These are phyloP conservation scores for Apoda limacodes DNA, from an alignment of 2,888 invertebrate genomes.

Conservation along the genomic window DNA sequence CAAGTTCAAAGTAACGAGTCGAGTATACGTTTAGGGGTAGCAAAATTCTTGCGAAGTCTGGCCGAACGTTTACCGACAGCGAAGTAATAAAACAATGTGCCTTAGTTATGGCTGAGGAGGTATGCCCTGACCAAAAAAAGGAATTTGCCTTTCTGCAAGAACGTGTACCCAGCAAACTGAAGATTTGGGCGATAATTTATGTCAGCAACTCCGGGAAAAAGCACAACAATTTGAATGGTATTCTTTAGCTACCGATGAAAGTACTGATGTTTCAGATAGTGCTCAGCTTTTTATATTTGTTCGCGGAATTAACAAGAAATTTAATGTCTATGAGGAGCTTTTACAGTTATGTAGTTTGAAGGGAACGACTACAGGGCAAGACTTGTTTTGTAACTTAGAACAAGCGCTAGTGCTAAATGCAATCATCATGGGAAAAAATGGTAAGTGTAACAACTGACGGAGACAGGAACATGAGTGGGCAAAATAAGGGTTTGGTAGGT, in stretches of 20 bases:
- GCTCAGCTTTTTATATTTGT: slow-evolving; percentile 14
- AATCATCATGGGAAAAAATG: slow-evolving; percentile 11
- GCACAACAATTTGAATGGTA: slow-evolving; percentile 12
- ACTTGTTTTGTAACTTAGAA: no score
- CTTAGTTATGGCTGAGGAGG: slow-evolving; percentile 7
- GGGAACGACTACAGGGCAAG: slow-evolving; percentile 14
- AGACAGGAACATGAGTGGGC: slow-evolving; percentile 4
- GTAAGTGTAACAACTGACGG: slow-evolving; percentile 7
- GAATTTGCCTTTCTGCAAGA: slow-evolving; percentile 7
- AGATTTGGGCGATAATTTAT: slow-evolving; percentile 9
- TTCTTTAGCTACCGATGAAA: slow-evolving; percentile 21
- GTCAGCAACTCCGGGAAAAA: slow-evolving; percentile 14
- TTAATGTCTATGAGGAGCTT: slow-evolving; percentile 15
- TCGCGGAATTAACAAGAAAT: slow-evolving; percentile 15
- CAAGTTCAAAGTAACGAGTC: neutral
- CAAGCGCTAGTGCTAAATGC: slow-evolving; percentile 9
- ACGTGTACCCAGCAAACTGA: no score
- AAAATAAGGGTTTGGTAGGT: slow-evolving; percentile 5
- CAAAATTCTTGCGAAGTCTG: slow-evolving; percentile 11
- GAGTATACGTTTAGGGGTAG: slow-evolving; percentile 7
- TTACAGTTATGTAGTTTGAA: slow-evolving; percentile 13
- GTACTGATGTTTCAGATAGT: slow-evolving; percentile 18
- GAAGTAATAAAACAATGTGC: slow-evolving; percentile 11
- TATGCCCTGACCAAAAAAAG: slow-evolving; percentile 11
- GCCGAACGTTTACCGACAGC: slow-evolving; percentile 10